Evolutionary conservation across 2,113 vertebrate genomes (phyloP).

Genomic region (Gorilla gorilla): DNA sequence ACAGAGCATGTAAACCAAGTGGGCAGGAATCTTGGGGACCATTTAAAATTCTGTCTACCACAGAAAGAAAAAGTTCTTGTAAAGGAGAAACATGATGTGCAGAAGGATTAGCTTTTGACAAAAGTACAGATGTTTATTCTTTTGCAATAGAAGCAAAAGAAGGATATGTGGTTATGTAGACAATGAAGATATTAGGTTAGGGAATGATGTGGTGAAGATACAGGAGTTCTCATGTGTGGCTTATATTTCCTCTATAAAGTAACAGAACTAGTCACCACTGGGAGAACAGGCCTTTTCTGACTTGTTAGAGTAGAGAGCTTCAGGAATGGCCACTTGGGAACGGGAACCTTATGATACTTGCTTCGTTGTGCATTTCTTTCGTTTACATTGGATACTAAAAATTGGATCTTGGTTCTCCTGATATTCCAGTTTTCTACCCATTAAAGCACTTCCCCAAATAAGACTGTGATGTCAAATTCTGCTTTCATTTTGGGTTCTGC

Average conservation of each 20-base stretch:
- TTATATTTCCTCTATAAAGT: not conserved
- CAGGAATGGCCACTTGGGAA: not conserved
- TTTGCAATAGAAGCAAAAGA: not conserved
- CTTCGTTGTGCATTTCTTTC: not conserved
- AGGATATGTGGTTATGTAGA: not conserved
- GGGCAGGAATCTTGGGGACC: not conserved
- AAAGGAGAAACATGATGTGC: not conserved
- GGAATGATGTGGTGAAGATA: not conserved
- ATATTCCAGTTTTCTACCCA: not conserved
- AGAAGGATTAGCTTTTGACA: not conserved
- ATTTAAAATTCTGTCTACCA: not conserved
- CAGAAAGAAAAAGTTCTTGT: not conserved
- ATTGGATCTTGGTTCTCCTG: not conserved
- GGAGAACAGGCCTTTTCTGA: not conserved
- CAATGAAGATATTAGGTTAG: not conserved
- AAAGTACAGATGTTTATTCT: not conserved
- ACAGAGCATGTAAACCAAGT: too few relatives aligned
- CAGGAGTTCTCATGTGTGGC: not conserved
- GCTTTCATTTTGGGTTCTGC: not conserved
- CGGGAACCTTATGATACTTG: not conserved
- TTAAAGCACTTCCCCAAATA: not conserved
- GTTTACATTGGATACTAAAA: not conserved
- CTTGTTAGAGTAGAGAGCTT: not conserved
- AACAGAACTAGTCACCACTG: not conserved
- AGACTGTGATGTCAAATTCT: not conserved